A percentile compares a stretch with the other conserved stretches of the same genome.
Evolutionary conservation across 2,888 invertebrate species (phyloP).

Genomic region (Argyresthia albistria): DNA sequence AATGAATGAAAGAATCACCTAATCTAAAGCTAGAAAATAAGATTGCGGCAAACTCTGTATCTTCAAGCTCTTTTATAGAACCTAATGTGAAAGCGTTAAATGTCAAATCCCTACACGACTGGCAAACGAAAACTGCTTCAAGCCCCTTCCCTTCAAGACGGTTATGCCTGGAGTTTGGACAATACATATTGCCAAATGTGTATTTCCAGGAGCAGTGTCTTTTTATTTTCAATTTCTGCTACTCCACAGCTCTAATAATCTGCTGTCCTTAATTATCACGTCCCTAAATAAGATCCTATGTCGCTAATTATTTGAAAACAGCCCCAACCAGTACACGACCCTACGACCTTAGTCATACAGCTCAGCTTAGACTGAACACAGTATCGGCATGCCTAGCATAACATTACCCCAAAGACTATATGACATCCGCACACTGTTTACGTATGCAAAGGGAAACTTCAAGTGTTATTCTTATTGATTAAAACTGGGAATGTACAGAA

Average conservation of each 20-base stretch:
- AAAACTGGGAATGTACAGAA: slow-evolving; percentile 15
- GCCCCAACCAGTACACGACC: slow-evolving; percentile 2
- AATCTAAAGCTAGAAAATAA: no score
- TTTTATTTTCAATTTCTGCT: neutral
- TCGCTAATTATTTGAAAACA: slow-evolving; percentile 5
- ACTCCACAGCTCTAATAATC: slow-evolving; percentile 4
- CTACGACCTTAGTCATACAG: neutral
- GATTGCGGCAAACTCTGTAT: no score
- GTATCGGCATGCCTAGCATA: no score
- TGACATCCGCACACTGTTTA: slow-evolving; percentile 50
- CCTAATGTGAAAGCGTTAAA: no score
- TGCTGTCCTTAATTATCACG: slow-evolving; percentile 11
- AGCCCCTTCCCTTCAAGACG: no score
- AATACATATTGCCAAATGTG: no score
- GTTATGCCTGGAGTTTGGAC: no score
- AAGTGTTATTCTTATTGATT: slow-evolving; percentile 65
- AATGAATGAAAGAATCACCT: no score
- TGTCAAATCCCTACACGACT: no score
- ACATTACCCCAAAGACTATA: slow-evolving; percentile 11
- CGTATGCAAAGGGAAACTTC: slow-evolving; percentile 55
- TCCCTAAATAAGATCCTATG: slow-evolving; percentile 8
- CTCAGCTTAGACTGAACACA: no score
- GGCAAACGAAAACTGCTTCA: no score
- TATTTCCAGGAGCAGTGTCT: neutral
- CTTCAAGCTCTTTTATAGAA: no score